Evolutionary conservation across 1,140 invertebrate genomes (phyloP).

Genomic region (Neodiprion pinetum): DNA sequence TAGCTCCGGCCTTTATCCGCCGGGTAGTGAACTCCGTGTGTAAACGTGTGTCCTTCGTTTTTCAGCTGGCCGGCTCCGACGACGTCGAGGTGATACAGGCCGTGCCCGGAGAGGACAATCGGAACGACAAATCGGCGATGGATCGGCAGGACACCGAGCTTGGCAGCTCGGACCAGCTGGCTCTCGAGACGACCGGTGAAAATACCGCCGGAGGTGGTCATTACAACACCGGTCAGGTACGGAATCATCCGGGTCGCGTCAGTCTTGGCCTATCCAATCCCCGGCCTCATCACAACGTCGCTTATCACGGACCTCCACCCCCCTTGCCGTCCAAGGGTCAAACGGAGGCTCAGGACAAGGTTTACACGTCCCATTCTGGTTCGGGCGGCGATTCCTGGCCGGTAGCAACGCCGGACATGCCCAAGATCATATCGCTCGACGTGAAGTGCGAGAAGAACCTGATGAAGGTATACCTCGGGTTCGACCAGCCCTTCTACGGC

Average conservation of each 20-base stretch:
- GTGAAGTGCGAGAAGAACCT: slow-evolving; percentile 94
- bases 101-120: slow-evolving; percentile 63
- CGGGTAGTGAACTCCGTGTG: not conserved
- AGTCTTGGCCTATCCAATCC: slow-evolving; percentile 59
- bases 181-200: slow-evolving; percentile 69
- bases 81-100: slow-evolving; percentile 72
- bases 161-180: slow-evolving; percentile 68
- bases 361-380: slow-evolving; percentile 55
- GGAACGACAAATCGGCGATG: slow-evolving; percentile 54
- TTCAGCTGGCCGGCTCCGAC: slow-evolving; percentile 63
- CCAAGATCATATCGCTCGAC: slow-evolving; percentile 88
- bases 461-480: slow-evolving; percentile 92
- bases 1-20: slow-evolving; percentile 8
- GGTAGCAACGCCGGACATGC: slow-evolving; percentile 81
- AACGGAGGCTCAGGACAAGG: slow-evolving; percentile 68
- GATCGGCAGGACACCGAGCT: slow-evolving; percentile 46
- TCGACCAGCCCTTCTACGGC: slow-evolving; percentile 94
- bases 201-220: slow-evolving; percentile 60
- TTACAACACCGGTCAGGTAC: slow-evolving; percentile 61
- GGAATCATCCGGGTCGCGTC: slow-evolving; percentile 63
- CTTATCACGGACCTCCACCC: slow-evolving; percentile 73
- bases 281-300: slow-evolving; percentile 62
- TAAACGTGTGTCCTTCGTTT: slow-evolving; percentile 28
- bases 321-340: slow-evolving; percentile 60
- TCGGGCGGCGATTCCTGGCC: slow-evolving; percentile 77